phyloP scores from a whole-genome alignment of 2,797 vertebrate species.

The Heliangelus exortis region DNA sequence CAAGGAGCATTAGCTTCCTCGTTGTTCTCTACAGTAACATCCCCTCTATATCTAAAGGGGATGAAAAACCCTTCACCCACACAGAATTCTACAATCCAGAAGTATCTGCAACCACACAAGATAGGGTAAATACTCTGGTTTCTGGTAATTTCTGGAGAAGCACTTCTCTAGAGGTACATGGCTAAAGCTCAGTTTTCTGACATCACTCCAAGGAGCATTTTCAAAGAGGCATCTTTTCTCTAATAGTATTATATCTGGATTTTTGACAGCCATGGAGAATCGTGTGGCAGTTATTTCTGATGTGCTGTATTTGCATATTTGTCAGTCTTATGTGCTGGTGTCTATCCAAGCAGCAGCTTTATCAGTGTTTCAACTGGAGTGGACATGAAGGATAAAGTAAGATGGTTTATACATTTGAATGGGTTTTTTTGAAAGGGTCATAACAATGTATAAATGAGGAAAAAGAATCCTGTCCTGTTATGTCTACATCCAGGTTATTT shows the following conservation, averaged over 20 bases:
- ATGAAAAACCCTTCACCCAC: not conserved
- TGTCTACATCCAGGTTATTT: not conserved
- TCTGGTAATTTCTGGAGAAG: not conserved
- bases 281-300: not conserved
- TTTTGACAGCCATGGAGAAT: not conserved
- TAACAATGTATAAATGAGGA: not conserved
- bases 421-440: not conserved
- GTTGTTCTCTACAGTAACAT: not conserved
- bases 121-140: not conserved
- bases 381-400: not conserved
- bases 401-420: not conserved
- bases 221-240: not conserved
- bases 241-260: not conserved
- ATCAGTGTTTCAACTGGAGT: not conserved
- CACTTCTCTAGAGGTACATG: not conserved
- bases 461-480: not conserved
- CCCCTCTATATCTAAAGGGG: not conserved
- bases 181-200: not conserved
- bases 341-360: not conserved
- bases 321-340: not conserved
- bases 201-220: not conserved
- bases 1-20: not conserved
- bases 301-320: not conserved
- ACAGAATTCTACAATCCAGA: not conserved
- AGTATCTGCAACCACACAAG: not conserved